These are phyloP conservation scores for Neolamprologus sp. DNA, from an alignment of 2,113 vertebrate species.

Conservation along the genomic window DNA sequence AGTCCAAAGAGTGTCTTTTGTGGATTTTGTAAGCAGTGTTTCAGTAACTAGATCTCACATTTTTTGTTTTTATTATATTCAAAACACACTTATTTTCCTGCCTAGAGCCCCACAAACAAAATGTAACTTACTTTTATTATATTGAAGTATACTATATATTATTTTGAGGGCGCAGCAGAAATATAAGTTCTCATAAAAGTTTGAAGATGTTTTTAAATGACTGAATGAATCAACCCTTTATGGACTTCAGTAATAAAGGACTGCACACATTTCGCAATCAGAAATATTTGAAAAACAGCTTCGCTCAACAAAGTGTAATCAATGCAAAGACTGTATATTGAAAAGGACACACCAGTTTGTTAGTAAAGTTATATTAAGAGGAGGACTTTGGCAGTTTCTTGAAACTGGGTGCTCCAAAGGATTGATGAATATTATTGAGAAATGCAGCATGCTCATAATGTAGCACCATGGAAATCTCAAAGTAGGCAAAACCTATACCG, in stretches of 20 bases:
- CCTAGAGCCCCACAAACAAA: background rate
- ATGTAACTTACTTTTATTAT: background rate
- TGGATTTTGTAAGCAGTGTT: background rate
- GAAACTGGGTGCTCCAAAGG: background rate
- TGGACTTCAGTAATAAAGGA: background rate
- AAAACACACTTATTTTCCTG: background rate
- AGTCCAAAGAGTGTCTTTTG: background rate
- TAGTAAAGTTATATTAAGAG: background rate
- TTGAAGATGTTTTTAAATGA: background rate
- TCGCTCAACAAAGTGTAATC: background rate
- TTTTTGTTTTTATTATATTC: background rate
- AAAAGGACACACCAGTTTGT: background rate
- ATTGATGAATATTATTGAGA: background rate
- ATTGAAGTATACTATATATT: background rate
- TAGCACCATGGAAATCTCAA: background rate
- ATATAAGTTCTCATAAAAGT: background rate
- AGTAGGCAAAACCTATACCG: background rate
- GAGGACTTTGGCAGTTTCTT: background rate
- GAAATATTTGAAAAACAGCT: background rate
- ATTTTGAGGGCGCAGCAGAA: background rate
- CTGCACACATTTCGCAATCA: background rate
- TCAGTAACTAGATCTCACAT: background rate
- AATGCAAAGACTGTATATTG: background rate
- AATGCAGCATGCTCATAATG: background rate
- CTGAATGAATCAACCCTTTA: background rate